phyloP scores from a whole-genome alignment of 2,888 invertebrate species.

The Hirtodrosophila cameraria region DNA sequence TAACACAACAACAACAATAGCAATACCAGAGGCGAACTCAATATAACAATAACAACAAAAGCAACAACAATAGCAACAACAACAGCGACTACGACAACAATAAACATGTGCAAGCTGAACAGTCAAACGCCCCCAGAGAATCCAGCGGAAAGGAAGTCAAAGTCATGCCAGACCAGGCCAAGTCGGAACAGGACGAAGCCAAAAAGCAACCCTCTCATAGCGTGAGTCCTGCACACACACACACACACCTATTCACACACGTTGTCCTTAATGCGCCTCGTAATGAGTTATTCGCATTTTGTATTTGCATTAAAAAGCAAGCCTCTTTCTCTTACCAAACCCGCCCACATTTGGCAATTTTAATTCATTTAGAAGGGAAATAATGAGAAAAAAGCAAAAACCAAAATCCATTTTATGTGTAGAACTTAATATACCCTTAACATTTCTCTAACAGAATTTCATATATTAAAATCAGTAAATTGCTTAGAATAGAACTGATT shows the following conservation, averaged over 20 bases:
- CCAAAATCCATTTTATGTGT: neutral
- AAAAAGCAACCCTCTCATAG: slow-evolving; percentile 68
- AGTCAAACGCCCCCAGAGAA: slow-evolving; percentile 64
- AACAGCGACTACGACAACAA: slow-evolving; percentile 34
- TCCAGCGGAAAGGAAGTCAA: slow-evolving; percentile 65
- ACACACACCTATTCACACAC: slow-evolving; percentile 33
- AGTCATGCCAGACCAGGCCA: slow-evolving; percentile 51
- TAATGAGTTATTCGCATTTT: slow-evolving; percentile 80
- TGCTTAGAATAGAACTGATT: no score
- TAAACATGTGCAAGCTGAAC: slow-evolving; percentile 56
- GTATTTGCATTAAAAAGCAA: slow-evolving; percentile 71
- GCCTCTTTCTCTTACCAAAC: slow-evolving; percentile 34
- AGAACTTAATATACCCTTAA: slow-evolving; percentile 11
- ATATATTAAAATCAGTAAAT: no score
- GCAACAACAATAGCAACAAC: slow-evolving; percentile 40
- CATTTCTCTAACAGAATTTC: neutral
- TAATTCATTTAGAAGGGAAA: slow-evolving; percentile 75
- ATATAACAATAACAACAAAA: slow-evolving; percentile 56
- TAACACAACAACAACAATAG: slow-evolving; percentile 50
- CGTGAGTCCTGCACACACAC: slow-evolving; percentile 56
- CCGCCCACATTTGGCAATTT: slow-evolving; percentile 71
- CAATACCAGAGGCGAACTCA: slow-evolving; percentile 62
- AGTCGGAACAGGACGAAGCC: slow-evolving; percentile 27
- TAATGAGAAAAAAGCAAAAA: slow-evolving; percentile 55
- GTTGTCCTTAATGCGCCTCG: slow-evolving; percentile 75